Percentiles rank a stretch among this genome's conserved stretches.
Conservation (phyloP, 2,888 invertebrate species). For the Synergus umbraculus region DNA sequence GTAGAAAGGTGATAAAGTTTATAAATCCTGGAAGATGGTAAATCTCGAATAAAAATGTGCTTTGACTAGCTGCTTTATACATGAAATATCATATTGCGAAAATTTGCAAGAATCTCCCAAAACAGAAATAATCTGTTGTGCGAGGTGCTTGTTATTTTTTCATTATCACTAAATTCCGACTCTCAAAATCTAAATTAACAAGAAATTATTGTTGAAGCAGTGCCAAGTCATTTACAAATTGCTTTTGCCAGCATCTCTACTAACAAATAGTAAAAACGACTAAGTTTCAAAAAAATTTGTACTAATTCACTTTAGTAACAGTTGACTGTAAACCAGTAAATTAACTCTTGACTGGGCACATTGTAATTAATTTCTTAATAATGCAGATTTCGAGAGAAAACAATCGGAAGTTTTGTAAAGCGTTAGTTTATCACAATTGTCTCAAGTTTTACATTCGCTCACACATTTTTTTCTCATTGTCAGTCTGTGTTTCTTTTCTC, state of each 20-base stretch:
- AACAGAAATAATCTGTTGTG: background rate
- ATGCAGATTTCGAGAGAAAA: background rate
- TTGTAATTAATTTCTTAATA: background rate
- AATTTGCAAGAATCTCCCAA: background rate
- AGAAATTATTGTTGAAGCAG: background rate
- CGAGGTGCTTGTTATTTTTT: background rate
- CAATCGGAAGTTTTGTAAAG: conserved; percentile 39
- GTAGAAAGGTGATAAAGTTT: background rate
- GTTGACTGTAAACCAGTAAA: no score
- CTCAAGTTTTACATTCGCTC: background rate
- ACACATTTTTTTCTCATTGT: conserved; percentile 28
- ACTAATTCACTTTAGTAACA: no score
- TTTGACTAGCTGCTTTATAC: conserved; percentile 37
- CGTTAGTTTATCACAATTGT: conserved; percentile 37
- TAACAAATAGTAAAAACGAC: background rate
- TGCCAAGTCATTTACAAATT: background rate
- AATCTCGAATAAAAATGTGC: conserved; percentile 25
- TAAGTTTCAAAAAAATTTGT: no score
- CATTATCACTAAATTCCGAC: conserved; percentile 21
- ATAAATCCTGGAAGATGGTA: background rate
- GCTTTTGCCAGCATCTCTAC: background rate
- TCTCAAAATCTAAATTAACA: background rate
- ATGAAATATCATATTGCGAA: conserved; percentile 6
- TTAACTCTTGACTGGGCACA: no score
- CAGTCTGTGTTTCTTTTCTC: conserved; percentile 49